These are phyloP conservation scores for Crambe crambe DNA, from an alignment of 37 sponge, comb jelly and placozoan genomes.

Conservation along the genomic window DNA sequence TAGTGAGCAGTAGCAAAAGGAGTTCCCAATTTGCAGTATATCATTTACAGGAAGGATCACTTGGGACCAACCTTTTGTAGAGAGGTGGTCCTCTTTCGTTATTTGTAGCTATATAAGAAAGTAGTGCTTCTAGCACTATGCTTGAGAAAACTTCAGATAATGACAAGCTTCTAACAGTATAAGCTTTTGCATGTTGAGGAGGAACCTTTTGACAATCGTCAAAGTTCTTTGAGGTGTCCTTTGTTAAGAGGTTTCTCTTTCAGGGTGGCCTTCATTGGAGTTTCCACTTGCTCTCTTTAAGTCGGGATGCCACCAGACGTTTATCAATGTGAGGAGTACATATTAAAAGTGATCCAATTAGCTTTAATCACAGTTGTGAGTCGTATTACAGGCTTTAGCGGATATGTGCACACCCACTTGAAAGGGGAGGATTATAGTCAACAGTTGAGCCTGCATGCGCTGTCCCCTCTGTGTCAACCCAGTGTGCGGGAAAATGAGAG, in stretches of 20 bases:
- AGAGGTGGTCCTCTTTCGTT: no score
- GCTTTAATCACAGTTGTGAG: no score
- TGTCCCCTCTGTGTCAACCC: conserved; percentile 70
- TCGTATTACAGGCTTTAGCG: conserved; percentile 81
- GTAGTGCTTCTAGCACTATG: no score
- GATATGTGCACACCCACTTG: conserved; percentile 77
- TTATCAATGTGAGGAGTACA: conserved; percentile 57
- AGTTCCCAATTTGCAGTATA: no score
- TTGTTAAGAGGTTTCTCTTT: neutral
- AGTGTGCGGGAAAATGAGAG: neutral
- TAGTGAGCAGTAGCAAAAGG: no score
- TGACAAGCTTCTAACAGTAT: no score
- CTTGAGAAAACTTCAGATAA: no score
- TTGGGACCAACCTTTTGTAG: no score
- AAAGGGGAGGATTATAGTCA: conserved; percentile 22
- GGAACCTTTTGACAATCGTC: no score
- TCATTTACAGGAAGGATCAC: no score
- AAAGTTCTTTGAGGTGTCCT: neutral
- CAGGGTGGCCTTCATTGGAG: neutral
- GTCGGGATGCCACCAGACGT: conserved; percentile 66
- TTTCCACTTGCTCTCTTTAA: conserved; percentile 21
- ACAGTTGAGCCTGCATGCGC: conserved; percentile 80
- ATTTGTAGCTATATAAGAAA: no score
- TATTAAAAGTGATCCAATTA: conserved; percentile 14
- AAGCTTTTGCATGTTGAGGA: no score